Conservation (phyloP, 1,140 invertebrate genomes). For the Tetragnatha versicolor region DNA sequence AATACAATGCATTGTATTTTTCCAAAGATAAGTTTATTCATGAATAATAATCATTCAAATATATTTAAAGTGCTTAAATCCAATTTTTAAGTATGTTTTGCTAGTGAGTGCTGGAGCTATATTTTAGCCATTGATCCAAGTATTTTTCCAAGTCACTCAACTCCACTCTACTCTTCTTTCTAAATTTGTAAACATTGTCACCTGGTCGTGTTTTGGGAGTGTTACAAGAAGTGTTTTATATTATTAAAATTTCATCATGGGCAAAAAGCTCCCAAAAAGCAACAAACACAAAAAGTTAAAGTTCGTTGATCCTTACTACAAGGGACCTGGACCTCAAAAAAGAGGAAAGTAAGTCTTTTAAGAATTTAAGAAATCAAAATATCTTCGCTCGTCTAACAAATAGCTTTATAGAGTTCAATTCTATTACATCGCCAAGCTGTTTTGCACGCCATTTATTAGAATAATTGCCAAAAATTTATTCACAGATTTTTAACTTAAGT, state of each 20-base stretch:
- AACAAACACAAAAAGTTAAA: slow-evolving; percentile 52
- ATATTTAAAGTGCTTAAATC: too few relatives aligned
- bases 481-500: not conserved
- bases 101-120: too few relatives aligned
- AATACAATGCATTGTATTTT: too few relatives aligned
- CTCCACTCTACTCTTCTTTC: too few relatives aligned
- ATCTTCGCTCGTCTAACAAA: not conserved
- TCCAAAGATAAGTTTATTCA: too few relatives aligned
- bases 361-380: not conserved
- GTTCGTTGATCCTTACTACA: slow-evolving; percentile 40
- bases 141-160: too few relatives aligned
- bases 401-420: not conserved
- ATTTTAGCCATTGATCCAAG: too few relatives aligned
- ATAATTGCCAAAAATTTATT: not conserved
- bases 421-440: not conserved
- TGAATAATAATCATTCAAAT: too few relatives aligned
- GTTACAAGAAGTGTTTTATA: too few relatives aligned
- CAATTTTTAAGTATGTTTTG: too few relatives aligned
- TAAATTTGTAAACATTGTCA: too few relatives aligned
- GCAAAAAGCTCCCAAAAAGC: slow-evolving; percentile 41
- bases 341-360: slow-evolving; percentile 1
- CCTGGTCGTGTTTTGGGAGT: too few relatives aligned
- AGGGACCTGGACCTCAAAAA: not conserved
- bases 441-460: not conserved
- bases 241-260: slow-evolving; percentile 26